Percentiles rank a stretch among this genome's conserved stretches.
phyloP scores from a whole-genome alignment of 2,888 invertebrate genomes.

The Chalcis sispes region DNA sequence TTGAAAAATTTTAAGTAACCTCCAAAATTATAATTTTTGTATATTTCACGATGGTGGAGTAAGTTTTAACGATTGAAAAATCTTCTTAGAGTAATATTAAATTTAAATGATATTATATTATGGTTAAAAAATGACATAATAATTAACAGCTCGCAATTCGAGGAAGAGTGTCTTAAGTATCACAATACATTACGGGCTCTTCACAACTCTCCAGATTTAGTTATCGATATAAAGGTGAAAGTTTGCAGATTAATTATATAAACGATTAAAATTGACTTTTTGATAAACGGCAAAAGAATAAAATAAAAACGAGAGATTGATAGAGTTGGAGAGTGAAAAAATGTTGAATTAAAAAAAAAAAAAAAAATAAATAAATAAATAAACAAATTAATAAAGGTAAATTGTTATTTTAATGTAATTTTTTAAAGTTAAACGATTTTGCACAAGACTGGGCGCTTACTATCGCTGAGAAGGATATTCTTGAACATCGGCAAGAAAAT shows the following conservation, averaged over 20 bases:
- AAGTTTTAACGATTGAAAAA: constrained; percentile 26
- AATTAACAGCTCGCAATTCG: constrained; percentile 59
- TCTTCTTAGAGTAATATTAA: not conserved
- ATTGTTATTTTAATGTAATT: constrained; percentile 35
- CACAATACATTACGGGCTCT: constrained; percentile 67
- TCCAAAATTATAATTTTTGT: constrained; percentile 19
- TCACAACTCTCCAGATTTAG: constrained; percentile 65
- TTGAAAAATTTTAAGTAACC: constrained; percentile 51
- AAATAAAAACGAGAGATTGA: too few relatives aligned
- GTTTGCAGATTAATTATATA: not conserved
- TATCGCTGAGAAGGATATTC: constrained; percentile 61
- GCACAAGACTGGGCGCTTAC: constrained; percentile 69
- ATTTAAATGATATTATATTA: constrained; percentile 5
- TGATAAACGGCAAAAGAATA: too few relatives aligned
- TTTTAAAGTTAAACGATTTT: constrained; percentile 64
- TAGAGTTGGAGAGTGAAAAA: too few relatives aligned
- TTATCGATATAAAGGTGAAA: constrained; percentile 64
- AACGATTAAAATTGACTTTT: not conserved
- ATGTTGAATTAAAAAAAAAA: too few relatives aligned
- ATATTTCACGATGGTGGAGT: constrained; percentile 48
- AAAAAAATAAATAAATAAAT: too few relatives aligned
- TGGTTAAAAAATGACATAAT: constrained; percentile 29
- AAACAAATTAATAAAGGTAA: not conserved
- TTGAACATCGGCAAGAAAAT: constrained; percentile 63
- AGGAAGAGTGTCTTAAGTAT: constrained; percentile 61